Conservation (phyloP, 2,113 vertebrate genomes). For the Sylvia atricapilla region DNA sequence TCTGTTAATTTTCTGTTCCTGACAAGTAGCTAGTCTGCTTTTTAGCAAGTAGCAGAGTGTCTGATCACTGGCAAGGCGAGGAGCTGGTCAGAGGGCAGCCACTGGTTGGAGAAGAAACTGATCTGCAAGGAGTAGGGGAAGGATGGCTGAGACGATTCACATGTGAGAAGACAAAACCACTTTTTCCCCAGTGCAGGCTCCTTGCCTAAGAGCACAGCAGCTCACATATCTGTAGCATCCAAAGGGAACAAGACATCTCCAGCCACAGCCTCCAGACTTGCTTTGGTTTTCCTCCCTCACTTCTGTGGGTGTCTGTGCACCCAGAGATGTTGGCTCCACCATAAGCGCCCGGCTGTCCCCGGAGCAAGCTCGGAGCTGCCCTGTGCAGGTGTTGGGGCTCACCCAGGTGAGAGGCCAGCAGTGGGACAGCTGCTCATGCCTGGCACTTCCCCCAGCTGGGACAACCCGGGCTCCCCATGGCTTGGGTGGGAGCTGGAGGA, state of each 20-base stretch:
- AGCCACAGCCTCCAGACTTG: neutral
- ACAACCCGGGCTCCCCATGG: rapidly evolving
- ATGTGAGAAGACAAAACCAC: neutral
- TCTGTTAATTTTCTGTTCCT: neutral
- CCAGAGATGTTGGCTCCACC: neutral
- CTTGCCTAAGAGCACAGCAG: neutral
- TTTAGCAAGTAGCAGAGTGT: neutral
- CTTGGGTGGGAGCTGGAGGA: neutral
- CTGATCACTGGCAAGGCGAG: neutral
- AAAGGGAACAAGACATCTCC: neutral
- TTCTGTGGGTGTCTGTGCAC: rapidly evolving
- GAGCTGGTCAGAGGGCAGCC: neutral
- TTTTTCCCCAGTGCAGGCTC: neutral
- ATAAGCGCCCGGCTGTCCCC: rapidly evolving
- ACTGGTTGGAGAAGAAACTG: neutral
- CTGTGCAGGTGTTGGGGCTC: rapidly evolving
- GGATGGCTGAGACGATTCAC: rapidly evolving
- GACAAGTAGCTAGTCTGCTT: neutral
- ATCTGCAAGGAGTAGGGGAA: neutral
- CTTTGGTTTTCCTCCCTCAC: neutral
- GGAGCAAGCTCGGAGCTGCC: rapidly evolving
- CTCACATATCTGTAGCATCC: neutral
- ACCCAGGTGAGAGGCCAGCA: neutral
- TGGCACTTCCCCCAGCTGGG: neutral
- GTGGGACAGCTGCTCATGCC: neutral